Evolutionary conservation across 2,113 vertebrate species (phyloP).

Genomic region (Fregata magnificens): DNA sequence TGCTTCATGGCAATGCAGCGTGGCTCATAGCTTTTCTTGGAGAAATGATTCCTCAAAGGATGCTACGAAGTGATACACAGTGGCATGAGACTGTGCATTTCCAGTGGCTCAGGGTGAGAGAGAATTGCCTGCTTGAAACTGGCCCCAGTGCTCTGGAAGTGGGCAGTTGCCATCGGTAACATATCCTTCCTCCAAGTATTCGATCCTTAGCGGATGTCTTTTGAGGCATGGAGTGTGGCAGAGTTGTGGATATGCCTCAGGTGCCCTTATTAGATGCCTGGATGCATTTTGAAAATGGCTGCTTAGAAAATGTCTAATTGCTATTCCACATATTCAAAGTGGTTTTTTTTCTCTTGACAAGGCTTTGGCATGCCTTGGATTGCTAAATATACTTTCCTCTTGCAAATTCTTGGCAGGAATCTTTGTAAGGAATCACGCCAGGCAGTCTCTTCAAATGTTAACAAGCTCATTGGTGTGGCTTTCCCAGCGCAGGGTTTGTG

Average conservation of each 20-base stretch:
- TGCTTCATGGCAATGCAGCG: not conserved
- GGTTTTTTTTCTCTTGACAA: slow-evolving; percentile 70
- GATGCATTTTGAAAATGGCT: slow-evolving; percentile 63
- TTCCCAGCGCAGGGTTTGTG: slow-evolving; percentile 50
- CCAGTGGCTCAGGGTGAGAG: not conserved
- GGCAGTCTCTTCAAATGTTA: slow-evolving; percentile 73
- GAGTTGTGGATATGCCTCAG: slow-evolving; percentile 42
- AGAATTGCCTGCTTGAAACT: not conserved
- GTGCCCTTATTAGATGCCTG: slow-evolving; percentile 57
- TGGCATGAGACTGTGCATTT: not conserved
- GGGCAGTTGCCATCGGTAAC: not conserved
- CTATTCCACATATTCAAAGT: slow-evolving; percentile 74
- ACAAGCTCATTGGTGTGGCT: slow-evolving; percentile 74
- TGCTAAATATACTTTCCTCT: slow-evolving; percentile 81
- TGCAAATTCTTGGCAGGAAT: slow-evolving; percentile 66
- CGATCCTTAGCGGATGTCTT: not conserved
- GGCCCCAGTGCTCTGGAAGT: not conserved
- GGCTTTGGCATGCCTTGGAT: slow-evolving; percentile 75
- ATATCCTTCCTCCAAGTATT: not conserved
- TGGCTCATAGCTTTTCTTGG: not conserved
- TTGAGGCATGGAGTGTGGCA: not conserved
- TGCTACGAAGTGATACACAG: not conserved
- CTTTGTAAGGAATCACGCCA: slow-evolving; percentile 63
- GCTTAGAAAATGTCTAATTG: slow-evolving; percentile 76
- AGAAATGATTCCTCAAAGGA: not conserved